Base-by-base conservation (phyloP, 2,888 invertebrate species). In the Brachyopa scutellaris region DNA sequence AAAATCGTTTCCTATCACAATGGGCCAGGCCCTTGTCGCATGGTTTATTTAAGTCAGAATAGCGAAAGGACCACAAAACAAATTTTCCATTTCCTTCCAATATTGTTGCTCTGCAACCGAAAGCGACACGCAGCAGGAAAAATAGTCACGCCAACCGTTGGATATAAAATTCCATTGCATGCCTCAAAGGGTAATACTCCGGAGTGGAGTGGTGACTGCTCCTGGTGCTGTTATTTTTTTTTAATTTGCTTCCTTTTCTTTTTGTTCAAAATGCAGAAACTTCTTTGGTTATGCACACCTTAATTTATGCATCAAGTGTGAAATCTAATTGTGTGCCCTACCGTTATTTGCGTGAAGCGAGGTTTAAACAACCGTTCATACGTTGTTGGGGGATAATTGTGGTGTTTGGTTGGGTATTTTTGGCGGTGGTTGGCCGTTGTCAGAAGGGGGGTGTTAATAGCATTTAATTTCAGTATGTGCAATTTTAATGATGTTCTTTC, bases 221-320 rank as follows among this genome's bases (percentile, higher is more conserved):
- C 11, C 29, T 8, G 13, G 26, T 33, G 8, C 7, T 5, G 13
- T 0, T 0, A 13, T 33, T 17, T 47, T 9, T 15, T 38, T 51
- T 40, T 38, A 38, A 51, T 36, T 38, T 5, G 21, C 23, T 38
- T 23, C 5, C 17, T 45, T 45, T 23, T 26, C 17, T 61, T 42
- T 21, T n/a, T 15, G 7, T 2, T 1, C 6, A 4, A 40, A 66
- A 26, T 53, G 31, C 21, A 66, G 19, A n/a, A 17, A 21, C n/a
- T 47, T 17, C 57, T 21, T 57, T 36, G 26, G 55, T 19, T 21
- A 13, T 38, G 36, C 9, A 26, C n/a, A 11, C 15, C 61, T 61
- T 53, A 72, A 72, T 62, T 72, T 72, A 72, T 72, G 72, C 72
- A 62, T 19, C 64, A 36, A 72, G 72, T 53, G 72, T 72, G 61